These are phyloP conservation scores for Ophthalmolycus amberensis DNA, from an alignment of 2,113 vertebrate species.

Conservation along the genomic window DNA sequence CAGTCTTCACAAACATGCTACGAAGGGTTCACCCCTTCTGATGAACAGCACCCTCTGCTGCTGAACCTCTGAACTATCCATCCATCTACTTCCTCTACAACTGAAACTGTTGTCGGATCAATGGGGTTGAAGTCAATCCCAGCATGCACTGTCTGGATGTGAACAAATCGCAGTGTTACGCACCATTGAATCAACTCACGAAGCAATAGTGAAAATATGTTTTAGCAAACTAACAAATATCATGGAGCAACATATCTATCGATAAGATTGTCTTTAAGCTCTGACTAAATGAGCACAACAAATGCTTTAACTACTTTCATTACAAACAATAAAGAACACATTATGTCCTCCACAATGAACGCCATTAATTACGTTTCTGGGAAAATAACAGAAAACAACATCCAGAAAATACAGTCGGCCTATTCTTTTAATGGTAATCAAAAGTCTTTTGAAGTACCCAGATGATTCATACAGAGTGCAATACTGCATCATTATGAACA, in stretches of 20 bases:
- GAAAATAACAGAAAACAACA: slow-evolving; percentile 13
- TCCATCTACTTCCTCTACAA: background rate
- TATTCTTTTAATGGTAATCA: slow-evolving; percentile 12
- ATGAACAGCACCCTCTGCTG: slow-evolving; percentile 80
- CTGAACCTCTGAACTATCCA: slow-evolving; percentile 14
- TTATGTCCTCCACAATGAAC: slow-evolving; percentile 12
- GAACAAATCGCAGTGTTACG: background rate
- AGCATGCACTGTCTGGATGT: slow-evolving; percentile 16
- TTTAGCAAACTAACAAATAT: background rate
- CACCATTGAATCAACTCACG: background rate
- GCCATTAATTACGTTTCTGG: slow-evolving; percentile 6
- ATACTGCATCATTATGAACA: slow-evolving; percentile 22
- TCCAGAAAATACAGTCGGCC: background rate
- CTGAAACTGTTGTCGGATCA: background rate
- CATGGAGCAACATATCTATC: too few species aligned
- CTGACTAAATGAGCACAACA: background rate
- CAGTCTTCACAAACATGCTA: background rate
- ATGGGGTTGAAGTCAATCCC: background rate
- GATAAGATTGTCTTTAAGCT: background rate
- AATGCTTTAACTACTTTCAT: slow-evolving; percentile 1
- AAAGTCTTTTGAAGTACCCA: slow-evolving; percentile 15
- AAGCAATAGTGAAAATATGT: background rate
- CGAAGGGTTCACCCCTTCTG: slow-evolving; percentile 30
- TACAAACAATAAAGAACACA: background rate
- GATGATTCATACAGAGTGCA: slow-evolving; percentile 18